Evolutionary conservation across 1,140 invertebrate genomes (phyloP).

Genomic region (Planococcus citri): DNA sequence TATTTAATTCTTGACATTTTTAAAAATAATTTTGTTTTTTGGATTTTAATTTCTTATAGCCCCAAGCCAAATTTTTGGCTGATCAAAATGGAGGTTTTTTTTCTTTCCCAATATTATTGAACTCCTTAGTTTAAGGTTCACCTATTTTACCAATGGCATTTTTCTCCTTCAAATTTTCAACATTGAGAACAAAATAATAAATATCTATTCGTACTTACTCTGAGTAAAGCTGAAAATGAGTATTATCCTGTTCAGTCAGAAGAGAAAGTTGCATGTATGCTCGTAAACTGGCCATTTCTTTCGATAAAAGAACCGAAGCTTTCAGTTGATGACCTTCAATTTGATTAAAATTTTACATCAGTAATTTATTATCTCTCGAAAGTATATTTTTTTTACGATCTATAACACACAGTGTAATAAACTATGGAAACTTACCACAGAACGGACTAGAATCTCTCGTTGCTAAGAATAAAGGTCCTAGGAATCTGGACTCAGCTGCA

Average conservation of each 20-base stretch:
- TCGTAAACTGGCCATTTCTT: slow-evolving; percentile 31
- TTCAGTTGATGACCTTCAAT: slow-evolving; percentile 36
- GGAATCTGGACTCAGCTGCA: slow-evolving; percentile 26
- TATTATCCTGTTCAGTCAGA: slow-evolving; percentile 30
- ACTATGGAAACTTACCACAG: slow-evolving; percentile 34
- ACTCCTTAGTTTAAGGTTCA: too few species aligned
- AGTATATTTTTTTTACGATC: neutral
- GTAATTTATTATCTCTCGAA: neutral
- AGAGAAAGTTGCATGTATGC: slow-evolving; percentile 35
- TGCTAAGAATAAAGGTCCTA: slow-evolving; percentile 36
- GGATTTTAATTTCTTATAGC: too few species aligned
- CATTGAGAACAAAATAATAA: too few species aligned
- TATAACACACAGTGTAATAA: neutral
- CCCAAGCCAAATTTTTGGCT: too few species aligned
- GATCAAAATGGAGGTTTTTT: too few species aligned
- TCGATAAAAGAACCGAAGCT: slow-evolving; percentile 33
- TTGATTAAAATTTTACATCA: neutral
- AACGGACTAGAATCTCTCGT: slow-evolving; percentile 37
- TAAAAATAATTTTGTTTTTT: too few species aligned
- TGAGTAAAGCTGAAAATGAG: slow-evolving; percentile 34
- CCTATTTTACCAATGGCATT: neutral
- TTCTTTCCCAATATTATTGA: too few species aligned
- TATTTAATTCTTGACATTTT: too few species aligned
- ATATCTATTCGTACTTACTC: slow-evolving; percentile 32
- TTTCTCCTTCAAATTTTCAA: too few species aligned